Percentiles rank a stretch among this genome's conserved stretches.
phyloP scores from a whole-genome alignment of 2,888 invertebrate species.

The Fissipunctia ypsillon region DNA sequence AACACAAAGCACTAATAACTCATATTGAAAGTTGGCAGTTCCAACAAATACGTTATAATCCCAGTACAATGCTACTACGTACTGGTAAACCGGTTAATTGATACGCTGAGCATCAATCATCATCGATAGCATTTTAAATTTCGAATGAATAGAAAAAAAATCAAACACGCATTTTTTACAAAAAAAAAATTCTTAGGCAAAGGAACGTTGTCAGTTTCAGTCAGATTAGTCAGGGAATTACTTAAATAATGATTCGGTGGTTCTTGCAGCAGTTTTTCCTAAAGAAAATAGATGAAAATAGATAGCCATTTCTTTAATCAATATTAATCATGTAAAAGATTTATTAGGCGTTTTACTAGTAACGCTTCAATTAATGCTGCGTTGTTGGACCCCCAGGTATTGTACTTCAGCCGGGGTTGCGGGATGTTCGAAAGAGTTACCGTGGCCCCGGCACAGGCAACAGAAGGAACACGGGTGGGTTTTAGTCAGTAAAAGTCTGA shows the following conservation, averaged over 20 bases:
- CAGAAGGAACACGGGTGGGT: too few relatives aligned
- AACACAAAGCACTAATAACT: conserved; percentile 59
- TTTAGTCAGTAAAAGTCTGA: too few relatives aligned
- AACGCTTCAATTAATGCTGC: conserved; percentile 1
- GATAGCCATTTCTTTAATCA: conserved; percentile 27
- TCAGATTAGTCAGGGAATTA: too few relatives aligned
- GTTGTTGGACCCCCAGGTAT: not conserved
- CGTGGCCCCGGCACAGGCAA: too few relatives aligned
- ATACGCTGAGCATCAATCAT: conserved; percentile 74
- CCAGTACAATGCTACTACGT: conserved; percentile 50
- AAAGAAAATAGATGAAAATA: conserved; percentile 25
- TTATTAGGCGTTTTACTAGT: conserved; percentile 11
- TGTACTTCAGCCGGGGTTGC: too few relatives aligned
- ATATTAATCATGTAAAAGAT: conserved; percentile 30
- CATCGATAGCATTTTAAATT: conserved; percentile 63
- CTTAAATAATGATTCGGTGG: conserved; percentile 14
- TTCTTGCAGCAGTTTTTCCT: not conserved
- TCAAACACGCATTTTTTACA: conserved; percentile 5
- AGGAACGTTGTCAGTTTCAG: not conserved
- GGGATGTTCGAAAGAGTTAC: too few relatives aligned
- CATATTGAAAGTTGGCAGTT: conserved; percentile 55
- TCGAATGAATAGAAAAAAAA: conserved; percentile 49
- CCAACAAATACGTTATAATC: conserved; percentile 53
- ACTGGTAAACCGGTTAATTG: conserved; percentile 63
- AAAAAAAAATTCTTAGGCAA: not conserved